phyloP scores from a whole-genome alignment of 2,797 vertebrate species.

The Cossypha niveicapilla region DNA sequence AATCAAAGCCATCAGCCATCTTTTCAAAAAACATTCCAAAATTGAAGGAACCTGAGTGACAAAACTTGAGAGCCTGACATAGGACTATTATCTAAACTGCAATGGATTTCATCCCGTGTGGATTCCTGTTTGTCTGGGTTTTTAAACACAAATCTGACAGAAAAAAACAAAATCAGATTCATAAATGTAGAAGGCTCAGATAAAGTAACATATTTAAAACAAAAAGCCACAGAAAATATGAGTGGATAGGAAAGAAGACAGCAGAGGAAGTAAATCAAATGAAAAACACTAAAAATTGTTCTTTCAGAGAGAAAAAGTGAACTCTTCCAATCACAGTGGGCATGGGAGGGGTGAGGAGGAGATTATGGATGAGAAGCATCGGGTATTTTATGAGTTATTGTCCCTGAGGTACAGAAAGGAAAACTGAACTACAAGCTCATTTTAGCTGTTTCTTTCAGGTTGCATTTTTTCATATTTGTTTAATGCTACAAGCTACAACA shows the following conservation, averaged over 20 bases:
- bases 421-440: neutral
- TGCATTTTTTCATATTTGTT: neutral
- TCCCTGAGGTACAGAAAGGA: neutral
- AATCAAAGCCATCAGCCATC: neutral
- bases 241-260: neutral
- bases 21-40: neutral
- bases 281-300: neutral
- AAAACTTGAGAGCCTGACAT: neutral
- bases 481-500: neutral
- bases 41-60: neutral
- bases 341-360: neutral
- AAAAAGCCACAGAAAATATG: neutral
- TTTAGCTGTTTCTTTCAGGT: neutral
- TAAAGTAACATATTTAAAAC: neutral
- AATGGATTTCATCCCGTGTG: neutral
- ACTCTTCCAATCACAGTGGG: neutral
- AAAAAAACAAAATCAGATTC: neutral
- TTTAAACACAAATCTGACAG: neutral
- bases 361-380: neutral
- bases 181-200: neutral
- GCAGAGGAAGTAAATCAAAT: neutral
- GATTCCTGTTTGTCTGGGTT: neutral
- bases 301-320: neutral
- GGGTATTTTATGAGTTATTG: neutral
- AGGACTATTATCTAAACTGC: neutral